Conservation (phyloP, 2,113 vertebrate genomes). For the Peromyscus californicus region DNA sequence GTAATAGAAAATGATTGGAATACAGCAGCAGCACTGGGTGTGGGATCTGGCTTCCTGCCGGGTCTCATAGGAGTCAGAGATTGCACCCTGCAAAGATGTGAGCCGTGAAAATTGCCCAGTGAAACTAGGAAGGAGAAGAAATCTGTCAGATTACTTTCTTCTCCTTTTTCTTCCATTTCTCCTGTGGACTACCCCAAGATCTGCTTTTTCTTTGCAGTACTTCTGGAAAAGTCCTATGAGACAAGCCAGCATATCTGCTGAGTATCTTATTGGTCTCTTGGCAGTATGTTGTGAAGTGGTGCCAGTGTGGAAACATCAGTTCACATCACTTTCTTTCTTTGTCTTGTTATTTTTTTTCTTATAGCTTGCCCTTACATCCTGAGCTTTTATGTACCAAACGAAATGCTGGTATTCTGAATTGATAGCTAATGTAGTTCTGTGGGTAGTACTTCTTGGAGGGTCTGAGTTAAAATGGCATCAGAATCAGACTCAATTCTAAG, state of each 20-base stretch:
- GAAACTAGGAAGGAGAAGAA: background rate
- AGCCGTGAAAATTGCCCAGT: background rate
- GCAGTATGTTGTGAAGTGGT: background rate
- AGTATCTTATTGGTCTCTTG: background rate
- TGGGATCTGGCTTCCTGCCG: background rate
- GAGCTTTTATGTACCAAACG: background rate
- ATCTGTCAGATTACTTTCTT: background rate
- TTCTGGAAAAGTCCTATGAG: background rate
- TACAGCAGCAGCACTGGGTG: fast-evolving
- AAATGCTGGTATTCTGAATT: background rate
- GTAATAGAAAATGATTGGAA: background rate
- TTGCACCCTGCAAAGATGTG: background rate
- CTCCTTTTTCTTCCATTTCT: background rate
- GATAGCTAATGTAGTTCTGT: background rate
- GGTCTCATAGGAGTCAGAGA: background rate
- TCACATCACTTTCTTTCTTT: background rate
- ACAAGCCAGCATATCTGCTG: background rate
- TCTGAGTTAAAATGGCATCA: background rate
- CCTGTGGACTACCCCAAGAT: fast-evolving
- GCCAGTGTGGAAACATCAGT: background rate
- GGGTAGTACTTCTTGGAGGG: background rate
- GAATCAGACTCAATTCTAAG: background rate
- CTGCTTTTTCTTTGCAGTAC: background rate
- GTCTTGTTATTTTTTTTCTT: background rate
- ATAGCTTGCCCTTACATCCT: background rate